Evolutionary conservation across 2,797 vertebrate species (phyloP).

Genomic region (Pseudocheirus occidentalis): DNA sequence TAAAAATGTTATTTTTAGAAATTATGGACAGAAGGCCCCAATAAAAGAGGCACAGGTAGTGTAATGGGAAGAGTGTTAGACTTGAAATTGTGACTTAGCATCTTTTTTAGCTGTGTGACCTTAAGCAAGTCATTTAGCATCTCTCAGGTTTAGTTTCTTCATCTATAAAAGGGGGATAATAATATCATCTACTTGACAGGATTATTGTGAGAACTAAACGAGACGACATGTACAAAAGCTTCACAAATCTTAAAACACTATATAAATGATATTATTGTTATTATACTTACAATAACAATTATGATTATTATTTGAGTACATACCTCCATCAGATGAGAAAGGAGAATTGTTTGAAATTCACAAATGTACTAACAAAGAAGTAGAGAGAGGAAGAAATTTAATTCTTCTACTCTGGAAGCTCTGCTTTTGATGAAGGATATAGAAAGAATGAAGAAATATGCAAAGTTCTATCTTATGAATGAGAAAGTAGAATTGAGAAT

Average conservation of each 20-base stretch:
- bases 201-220: not conserved
- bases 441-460: not conserved
- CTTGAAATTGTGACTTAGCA: not conserved
- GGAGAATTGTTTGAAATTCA: not conserved
- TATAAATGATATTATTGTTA: not conserved
- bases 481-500: not conserved
- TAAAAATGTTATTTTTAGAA: not conserved
- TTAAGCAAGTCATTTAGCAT: not conserved
- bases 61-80: not conserved
- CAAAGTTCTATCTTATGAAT: not conserved
- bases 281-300: not conserved
- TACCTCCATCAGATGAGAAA: not conserved
- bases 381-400: not conserved
- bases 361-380: not conserved
- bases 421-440: not conserved
- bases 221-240: not conserved
- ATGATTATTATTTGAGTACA: not conserved
- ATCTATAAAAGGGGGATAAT: not conserved
- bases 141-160: not conserved
- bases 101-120: not conserved
- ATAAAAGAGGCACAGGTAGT: not conserved
- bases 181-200: not conserved
- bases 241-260: not conserved
- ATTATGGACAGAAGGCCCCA: not conserved
- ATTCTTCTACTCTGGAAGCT: not conserved